Evolutionary conservation across 2,888 invertebrate genomes (phyloP).

Genomic region (Erebia epiphron): DNA sequence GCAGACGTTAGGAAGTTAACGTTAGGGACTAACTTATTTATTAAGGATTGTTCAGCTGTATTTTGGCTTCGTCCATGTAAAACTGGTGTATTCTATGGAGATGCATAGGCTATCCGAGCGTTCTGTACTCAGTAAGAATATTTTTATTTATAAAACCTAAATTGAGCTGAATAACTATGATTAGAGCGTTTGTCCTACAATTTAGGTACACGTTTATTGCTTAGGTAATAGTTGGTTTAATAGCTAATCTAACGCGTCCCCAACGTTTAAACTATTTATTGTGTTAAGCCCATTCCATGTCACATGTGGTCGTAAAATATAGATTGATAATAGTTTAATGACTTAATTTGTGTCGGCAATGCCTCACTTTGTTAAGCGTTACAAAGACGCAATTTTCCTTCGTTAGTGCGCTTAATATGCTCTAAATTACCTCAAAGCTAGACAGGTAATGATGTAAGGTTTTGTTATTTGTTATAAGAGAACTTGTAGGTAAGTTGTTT

Average conservation of each 20-base stretch:
- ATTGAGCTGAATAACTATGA: not conserved
- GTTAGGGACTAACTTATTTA: too few species aligned
- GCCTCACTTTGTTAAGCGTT: slow-evolving; percentile 30
- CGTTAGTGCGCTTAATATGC: slow-evolving; percentile 19
- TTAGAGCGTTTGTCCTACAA: not conserved
- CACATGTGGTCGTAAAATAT: not conserved
- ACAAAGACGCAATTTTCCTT: slow-evolving; percentile 28
- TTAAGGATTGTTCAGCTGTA: too few species aligned
- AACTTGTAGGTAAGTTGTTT: not conserved
- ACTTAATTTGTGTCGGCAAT: slow-evolving; percentile 5
- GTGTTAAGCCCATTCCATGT: not conserved
- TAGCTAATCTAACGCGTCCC: not conserved
- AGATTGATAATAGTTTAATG: slow-evolving; percentile 9
- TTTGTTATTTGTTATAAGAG: not conserved
- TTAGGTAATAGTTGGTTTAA: not conserved
- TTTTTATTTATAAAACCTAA: too few species aligned
- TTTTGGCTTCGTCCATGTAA: too few species aligned
- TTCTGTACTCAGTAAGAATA: too few species aligned
- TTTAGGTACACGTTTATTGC: not conserved
- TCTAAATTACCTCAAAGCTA: slow-evolving; percentile 13
- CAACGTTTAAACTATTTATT: not conserved
- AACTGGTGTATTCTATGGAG: too few species aligned
- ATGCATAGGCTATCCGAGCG: too few species aligned
- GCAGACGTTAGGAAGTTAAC: too few species aligned
- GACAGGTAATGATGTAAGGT: slow-evolving; percentile 5